Evolutionary conservation across 2,888 invertebrate genomes (phyloP).

Genomic region (Caenorhabditis virilis): DNA sequence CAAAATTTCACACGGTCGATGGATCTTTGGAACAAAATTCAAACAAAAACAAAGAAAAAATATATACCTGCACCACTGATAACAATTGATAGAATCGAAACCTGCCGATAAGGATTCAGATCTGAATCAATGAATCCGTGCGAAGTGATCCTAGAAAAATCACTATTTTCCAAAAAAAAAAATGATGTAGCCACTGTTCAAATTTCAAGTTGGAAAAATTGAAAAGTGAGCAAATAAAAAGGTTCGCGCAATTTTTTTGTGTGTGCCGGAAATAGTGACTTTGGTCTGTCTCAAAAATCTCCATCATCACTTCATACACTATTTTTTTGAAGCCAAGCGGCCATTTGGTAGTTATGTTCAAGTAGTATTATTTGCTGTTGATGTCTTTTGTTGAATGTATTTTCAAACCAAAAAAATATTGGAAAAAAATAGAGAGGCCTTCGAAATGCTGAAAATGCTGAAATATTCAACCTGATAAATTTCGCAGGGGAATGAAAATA

Average conservation of each 20-base stretch:
- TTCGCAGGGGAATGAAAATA: constrained; percentile 30
- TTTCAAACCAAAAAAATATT: too few relatives aligned
- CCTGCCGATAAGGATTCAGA: constrained; percentile 36
- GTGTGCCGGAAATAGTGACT: too few relatives aligned
- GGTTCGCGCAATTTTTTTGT: background rate
- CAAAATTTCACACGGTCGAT: too few relatives aligned
- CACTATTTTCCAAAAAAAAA: too few relatives aligned
- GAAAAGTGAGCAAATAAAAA: background rate
- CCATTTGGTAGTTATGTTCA: constrained; percentile 4
- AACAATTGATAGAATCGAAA: constrained; percentile 35
- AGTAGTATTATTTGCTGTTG: background rate
- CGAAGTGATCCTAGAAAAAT: constrained; percentile 32
- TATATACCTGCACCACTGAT: constrained; percentile 36
- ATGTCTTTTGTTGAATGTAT: background rate
- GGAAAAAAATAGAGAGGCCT: too few relatives aligned
- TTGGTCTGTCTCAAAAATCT: too few relatives aligned
- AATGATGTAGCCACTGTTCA: background rate
- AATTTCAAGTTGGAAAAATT: background rate
- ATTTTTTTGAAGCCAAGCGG: too few relatives aligned
- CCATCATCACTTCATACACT: background rate
- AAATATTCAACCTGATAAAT: constrained; percentile 36
- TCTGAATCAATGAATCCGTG: constrained; percentile 42
- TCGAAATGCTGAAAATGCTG: too few relatives aligned
- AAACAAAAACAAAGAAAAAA: background rate
- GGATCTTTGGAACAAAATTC: too few relatives aligned